A percentile compares a stretch with the other conserved stretches of the same genome.
Conservation (phyloP, 2,113 vertebrate species). For the Agelaius phoeniceus region DNA sequence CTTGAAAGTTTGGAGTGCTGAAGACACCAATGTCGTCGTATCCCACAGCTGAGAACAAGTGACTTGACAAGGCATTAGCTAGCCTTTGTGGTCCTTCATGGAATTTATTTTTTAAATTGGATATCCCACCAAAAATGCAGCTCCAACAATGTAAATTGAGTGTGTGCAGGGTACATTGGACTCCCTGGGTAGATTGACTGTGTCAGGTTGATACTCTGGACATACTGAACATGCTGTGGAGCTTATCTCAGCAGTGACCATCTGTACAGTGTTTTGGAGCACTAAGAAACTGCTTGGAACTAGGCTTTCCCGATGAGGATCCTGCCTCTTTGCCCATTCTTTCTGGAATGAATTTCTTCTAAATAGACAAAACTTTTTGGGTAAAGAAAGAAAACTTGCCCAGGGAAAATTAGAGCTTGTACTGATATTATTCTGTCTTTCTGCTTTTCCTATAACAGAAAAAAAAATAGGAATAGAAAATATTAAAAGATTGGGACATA, state of each 20-base stretch:
- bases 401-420: background rate
- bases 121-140: background rate
- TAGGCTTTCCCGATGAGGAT: background rate
- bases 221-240: background rate
- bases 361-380: background rate
- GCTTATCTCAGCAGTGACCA: background rate
- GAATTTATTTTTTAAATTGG: background rate
- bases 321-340: background rate
- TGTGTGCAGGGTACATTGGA: background rate
- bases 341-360: background rate
- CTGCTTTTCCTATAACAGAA: background rate
- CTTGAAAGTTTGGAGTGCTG: background rate
- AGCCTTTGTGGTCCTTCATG: background rate
- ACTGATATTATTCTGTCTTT: background rate
- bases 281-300: background rate
- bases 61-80: background rate
- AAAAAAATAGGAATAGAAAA: background rate
- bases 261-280: background rate
- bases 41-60: background rate
- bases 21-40: background rate
- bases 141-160: rapidly evolving
- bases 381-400: background rate
- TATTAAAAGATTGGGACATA: background rate
- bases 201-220: background rate
- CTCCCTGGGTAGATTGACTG: background rate